phyloP scores from a whole-genome alignment of 1,140 invertebrate species.

The Heliconius congener region DNA sequence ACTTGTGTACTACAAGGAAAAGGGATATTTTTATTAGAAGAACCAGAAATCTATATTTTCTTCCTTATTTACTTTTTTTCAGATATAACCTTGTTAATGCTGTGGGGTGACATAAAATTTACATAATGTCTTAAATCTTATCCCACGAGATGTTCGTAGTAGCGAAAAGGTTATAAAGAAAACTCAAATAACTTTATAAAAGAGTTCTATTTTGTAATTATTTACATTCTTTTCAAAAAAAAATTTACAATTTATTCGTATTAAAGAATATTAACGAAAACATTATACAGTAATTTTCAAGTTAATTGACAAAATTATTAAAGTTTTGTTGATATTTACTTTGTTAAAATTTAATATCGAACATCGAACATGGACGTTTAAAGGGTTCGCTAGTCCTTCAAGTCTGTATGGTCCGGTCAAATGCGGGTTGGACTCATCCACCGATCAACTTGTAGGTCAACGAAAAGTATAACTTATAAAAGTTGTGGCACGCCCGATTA shows the following conservation, averaged over 20 bases:
- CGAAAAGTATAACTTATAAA: too few species aligned
- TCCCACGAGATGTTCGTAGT: neutral
- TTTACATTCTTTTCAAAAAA: slow-evolving; percentile 9
- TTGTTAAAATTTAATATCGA: too few species aligned
- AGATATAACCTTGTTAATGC: neutral
- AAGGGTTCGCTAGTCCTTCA: too few species aligned
- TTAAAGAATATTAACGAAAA: neutral
- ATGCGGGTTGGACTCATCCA: too few species aligned
- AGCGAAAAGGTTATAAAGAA: slow-evolving; percentile 15
- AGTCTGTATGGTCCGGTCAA: too few species aligned
- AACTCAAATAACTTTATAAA: slow-evolving; percentile 22
- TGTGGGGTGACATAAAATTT: neutral
- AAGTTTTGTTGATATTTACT: neutral
- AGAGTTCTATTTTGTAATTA: slow-evolving; percentile 16
- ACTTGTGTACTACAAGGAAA: too few species aligned
- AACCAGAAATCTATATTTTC: neutral
- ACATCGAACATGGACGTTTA: too few species aligned
- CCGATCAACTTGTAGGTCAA: too few species aligned
- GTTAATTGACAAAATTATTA: neutral
- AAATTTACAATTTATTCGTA: neutral
- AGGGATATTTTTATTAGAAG: neutral
- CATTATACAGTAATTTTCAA: neutral
- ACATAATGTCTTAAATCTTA: neutral
- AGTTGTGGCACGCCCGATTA: too few species aligned
- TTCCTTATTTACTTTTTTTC: slow-evolving; percentile 15